phyloP scores from a whole-genome alignment of 2,113 vertebrate species.

The Regulus satrapa region DNA sequence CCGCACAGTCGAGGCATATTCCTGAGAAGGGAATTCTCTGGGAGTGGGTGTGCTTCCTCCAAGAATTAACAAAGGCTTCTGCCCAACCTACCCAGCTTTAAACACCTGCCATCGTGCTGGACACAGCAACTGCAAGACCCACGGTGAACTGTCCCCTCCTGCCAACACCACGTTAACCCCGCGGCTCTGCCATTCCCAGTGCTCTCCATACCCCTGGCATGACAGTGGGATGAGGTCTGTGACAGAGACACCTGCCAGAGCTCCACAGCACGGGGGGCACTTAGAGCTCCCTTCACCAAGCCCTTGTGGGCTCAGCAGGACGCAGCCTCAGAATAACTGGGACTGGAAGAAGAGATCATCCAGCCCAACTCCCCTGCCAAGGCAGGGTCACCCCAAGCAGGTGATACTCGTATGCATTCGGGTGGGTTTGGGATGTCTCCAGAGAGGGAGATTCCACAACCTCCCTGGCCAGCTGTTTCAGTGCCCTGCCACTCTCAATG shows the following conservation, averaged over 20 bases:
- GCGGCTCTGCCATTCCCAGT: background rate
- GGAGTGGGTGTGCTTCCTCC: background rate
- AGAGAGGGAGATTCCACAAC: background rate
- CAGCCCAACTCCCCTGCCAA: background rate
- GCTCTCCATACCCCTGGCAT: background rate
- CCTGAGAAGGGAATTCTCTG: slow-evolving; percentile 68
- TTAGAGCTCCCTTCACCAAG: background rate
- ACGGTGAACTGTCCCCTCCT: background rate
- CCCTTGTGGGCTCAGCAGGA: background rate
- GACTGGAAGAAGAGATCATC: background rate
- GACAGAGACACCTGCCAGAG: background rate
- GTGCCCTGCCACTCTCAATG: background rate
- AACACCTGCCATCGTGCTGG: background rate
- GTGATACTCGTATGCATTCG: rapidly evolving
- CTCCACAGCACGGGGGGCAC: no score
- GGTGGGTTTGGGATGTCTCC: background rate
- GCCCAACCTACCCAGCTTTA: background rate
- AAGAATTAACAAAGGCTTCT: background rate
- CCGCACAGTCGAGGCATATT: slow-evolving; percentile 88
- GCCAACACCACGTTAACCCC: rapidly evolving
- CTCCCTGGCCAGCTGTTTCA: background rate
- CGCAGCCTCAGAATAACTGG: background rate
- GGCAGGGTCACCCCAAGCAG: background rate
- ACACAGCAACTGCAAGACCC: background rate
- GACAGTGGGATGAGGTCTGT: no score